phyloP scores from a whole-genome alignment of 2,113 vertebrate genomes.

The cat (Felis catus) region F.catus_Fca126_mat1.0 CM031412.1:186220001-186220500 shows the following conservation, averaged over 20 bases:
- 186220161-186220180: no score
- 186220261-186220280: no score
- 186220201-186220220: no score
- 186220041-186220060: not conserved
- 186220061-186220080: no score
- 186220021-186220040: not conserved
- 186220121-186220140: no score
- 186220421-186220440: not conserved
- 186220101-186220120: no score
- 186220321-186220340: not conserved
- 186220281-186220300: not conserved
- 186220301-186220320: not conserved
- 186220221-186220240: no score
- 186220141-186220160: no score
- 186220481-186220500: not conserved
- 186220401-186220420: not conserved
- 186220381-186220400: not conserved
- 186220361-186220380: not conserved
- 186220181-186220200: no score
- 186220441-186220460: not conserved
- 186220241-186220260: no score
- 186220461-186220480: not conserved
- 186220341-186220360: not conserved
- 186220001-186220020: not conserved
- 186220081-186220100: no score